Evolutionary conservation across 35 echinoderm and acorn worm genomes (phyloP).

Genomic region (Ophiothrix spiculata): DNA sequence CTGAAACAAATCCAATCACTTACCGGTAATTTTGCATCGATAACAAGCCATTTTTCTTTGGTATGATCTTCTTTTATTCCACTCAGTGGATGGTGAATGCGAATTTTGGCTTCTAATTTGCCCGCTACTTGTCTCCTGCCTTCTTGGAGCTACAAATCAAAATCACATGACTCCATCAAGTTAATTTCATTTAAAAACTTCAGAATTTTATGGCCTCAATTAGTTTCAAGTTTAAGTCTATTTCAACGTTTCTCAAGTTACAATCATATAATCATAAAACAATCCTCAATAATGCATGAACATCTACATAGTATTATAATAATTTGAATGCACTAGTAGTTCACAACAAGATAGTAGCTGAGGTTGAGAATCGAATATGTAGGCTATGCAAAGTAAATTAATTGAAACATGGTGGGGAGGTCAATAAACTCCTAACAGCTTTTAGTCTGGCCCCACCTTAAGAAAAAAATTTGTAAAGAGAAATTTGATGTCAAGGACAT

Average conservation of each 20-base stretch:
- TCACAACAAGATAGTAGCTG: too few species aligned
- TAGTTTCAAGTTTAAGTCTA: not conserved
- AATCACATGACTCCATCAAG: not conserved
- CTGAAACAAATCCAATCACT: not conserved
- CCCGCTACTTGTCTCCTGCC: slow-evolving; percentile 73
- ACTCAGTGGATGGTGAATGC: slow-evolving; percentile 60
- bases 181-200: not conserved
- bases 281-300: too few species aligned
- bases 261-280: too few species aligned
- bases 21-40: slow-evolving; percentile 33
- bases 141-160: slow-evolving; percentile 60
- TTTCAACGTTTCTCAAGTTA: not conserved
- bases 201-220: not conserved
- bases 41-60: slow-evolving; percentile 84
- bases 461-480: too few species aligned
- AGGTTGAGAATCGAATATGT: too few species aligned
- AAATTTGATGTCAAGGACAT: too few species aligned
- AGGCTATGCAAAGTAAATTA: too few species aligned
- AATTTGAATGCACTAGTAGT: too few species aligned
- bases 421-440: too few species aligned
- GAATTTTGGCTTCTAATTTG: slow-evolving; percentile 74
- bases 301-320: too few species aligned
- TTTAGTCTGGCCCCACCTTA: too few species aligned
- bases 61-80: slow-evolving; percentile 70
- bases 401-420: too few species aligned